Percentiles rank a stretch among this genome's conserved stretches.
Conservation (phyloP, 53 echinoderm and acorn worm genomes). For the Temnopleurus reevesii region DNA sequence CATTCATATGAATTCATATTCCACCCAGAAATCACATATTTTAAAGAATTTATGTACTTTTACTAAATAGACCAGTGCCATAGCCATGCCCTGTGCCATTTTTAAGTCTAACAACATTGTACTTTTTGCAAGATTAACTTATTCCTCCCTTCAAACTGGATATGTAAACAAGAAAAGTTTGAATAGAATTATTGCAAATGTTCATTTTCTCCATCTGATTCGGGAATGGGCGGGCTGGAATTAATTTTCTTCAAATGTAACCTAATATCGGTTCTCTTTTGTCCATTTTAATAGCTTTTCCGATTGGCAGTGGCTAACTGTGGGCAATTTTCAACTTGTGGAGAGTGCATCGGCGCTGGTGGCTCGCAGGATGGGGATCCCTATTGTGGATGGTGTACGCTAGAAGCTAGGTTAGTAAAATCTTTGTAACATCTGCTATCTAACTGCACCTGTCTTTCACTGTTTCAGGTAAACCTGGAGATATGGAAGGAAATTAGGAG, state of each 20-base stretch:
- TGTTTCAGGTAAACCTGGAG: no score
- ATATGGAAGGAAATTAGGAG: no score
- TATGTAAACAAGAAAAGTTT: no score
- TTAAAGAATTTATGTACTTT: no score
- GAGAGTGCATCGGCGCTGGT: conserved; percentile 34
- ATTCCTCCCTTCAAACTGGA: no score
- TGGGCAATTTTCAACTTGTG: conserved; percentile 34
- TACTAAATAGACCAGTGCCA: no score
- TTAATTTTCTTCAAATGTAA: neutral
- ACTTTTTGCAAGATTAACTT: no score
- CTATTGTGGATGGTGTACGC: conserved; percentile 56
- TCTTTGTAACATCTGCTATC: neutral
- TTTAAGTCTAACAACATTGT: no score
- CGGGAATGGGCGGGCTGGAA: neutral
- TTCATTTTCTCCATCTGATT: neutral
- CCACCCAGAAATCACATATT: no score
- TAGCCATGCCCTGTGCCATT: no score
- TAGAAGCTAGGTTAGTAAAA: conserved; percentile 41
- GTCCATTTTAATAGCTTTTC: conserved; percentile 23
- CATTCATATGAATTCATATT: no score
- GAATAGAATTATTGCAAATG: neutral
- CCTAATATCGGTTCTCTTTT: conserved; percentile 14
- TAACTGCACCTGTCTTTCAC: neutral
- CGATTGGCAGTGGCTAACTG: conserved; percentile 47
- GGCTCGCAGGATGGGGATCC: conserved; percentile 29